Percentiles rank a stretch among this genome's conserved stretches.
Conservation (phyloP, 2,888 invertebrate species). For the Chrysolina oricalcia region DNA sequence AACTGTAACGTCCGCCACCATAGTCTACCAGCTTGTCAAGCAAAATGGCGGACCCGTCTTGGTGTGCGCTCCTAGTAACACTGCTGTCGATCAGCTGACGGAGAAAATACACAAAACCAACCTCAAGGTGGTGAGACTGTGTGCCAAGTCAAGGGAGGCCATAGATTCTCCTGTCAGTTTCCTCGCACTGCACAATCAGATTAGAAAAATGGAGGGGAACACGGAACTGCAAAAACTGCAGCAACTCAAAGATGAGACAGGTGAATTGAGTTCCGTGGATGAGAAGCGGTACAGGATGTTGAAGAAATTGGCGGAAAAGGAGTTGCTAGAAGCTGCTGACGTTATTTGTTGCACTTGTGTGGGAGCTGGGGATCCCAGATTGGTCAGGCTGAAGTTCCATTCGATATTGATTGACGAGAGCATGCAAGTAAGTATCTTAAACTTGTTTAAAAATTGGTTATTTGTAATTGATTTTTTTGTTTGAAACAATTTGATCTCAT, state of each 20-base stretch:
- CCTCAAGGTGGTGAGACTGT: slow-evolving; percentile 89
- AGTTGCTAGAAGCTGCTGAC: slow-evolving; percentile 95
- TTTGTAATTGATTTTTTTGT: too few relatives aligned
- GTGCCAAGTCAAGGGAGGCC: slow-evolving; percentile 98
- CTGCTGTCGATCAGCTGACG: slow-evolving; percentile 98
- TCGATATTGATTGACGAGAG: slow-evolving; percentile 98
- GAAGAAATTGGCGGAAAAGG: slow-evolving; percentile 92
- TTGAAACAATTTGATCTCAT: background rate
- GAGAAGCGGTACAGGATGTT: slow-evolving; percentile 94
- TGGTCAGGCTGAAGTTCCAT: slow-evolving; percentile 94
- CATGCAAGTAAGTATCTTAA: slow-evolving; percentile 74
- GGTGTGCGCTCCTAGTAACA: slow-evolving; percentile 99
- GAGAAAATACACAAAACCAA: slow-evolving; percentile 99
- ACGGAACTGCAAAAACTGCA: slow-evolving; percentile 96
- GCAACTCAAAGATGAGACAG: slow-evolving; percentile 97
- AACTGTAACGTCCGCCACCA: slow-evolving; percentile 99
- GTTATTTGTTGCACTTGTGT: slow-evolving; percentile 99
- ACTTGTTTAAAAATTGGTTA: too few relatives aligned
- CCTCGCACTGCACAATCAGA: slow-evolving; percentile 96
- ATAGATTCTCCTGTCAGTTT: slow-evolving; percentile 98
- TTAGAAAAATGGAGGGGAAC: slow-evolving; percentile 93
- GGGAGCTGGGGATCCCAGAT: slow-evolving; percentile 96
- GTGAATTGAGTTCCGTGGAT: slow-evolving; percentile 95
- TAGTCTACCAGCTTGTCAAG: slow-evolving; percentile 97
- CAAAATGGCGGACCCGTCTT: slow-evolving; percentile 95